Base-by-base conservation (phyloP, 1,140 invertebrate genomes). In the Drosophila pallidifrons region DNA sequence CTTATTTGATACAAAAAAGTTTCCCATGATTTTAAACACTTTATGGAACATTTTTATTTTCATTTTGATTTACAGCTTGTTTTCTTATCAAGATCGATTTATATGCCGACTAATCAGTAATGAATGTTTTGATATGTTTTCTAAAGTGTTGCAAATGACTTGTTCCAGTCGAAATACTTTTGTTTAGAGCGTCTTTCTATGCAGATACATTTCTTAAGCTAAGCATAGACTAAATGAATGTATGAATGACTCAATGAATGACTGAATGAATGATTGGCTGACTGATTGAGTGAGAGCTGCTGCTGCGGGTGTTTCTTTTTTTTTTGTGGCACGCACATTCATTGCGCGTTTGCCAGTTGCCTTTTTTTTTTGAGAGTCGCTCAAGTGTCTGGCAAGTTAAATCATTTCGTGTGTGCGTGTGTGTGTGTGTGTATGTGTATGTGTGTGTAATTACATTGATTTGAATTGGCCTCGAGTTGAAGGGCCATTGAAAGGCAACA, bases 341-440 rank as follows among this genome's bases (percentile, higher is more conserved):
- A 79, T 83, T 79, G 71, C 13, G 32, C 30, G 41, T 68, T 51
- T 51, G 16, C 51, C 43, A 77, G 72, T 80, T 81, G 60, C 57
- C 61, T 73, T 77, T 81, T 20, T 20, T 20, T 78, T 67, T 72
- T n/a, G 76, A 77, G 57, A 60, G 52, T 8, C 16, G 59, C 69
- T 82, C 46, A 82, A 82, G 80, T 82, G 79, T 81, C 59, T 73
- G 66, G 66, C 76, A 82, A 82, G 80, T 83, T 79, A 72, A 79
- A 79, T 79, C 80, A 82, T 79, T 82, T 76, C 60, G 30, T 59
- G 11, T 58, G 28, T 16, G 28, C 16, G 41, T 57, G 52, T 32
- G 10, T 52, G 35, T 45, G 25, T 51, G 55, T 52, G 30, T 16
- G 6, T 43, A 4, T 51, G 6, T 68, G n/a, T 35, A 32, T 20